phyloP scores from a whole-genome alignment of 2,113 vertebrate genomes.

The Eubucco bourcierii region DNA sequence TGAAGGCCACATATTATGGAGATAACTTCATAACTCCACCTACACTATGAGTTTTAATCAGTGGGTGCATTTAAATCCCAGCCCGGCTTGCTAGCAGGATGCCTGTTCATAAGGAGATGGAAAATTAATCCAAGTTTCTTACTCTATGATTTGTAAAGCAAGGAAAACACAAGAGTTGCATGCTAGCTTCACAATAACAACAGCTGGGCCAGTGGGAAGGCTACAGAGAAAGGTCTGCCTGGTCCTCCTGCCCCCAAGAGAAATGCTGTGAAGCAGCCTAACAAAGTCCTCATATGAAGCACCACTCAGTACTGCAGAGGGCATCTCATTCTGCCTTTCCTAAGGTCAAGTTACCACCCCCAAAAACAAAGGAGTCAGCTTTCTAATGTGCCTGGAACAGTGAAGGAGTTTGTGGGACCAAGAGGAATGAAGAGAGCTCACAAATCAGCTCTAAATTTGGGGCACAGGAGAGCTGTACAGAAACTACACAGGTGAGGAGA shows the following conservation, averaged over 20 bases:
- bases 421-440: background rate
- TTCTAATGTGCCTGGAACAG: background rate
- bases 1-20: background rate
- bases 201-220: background rate
- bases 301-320: background rate
- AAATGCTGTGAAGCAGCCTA: background rate
- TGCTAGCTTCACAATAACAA: background rate
- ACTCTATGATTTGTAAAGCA: background rate
- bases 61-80: background rate
- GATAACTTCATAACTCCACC: background rate
- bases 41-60: background rate
- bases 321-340: background rate
- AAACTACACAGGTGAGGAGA: background rate
- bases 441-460: background rate
- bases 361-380: background rate
- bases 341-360: background rate
- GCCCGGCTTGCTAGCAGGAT: background rate
- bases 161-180: background rate
- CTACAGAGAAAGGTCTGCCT: background rate
- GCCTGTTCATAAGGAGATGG: background rate
- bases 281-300: background rate
- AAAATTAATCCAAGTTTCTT: background rate
- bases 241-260: background rate
- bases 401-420: fast-evolving
- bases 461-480: background rate